Percentiles rank a stretch among this genome's conserved stretches.
Evolutionary conservation across 2,888 invertebrate species (phyloP).

Genomic region (Lissocephala sabroskyi): DNA sequence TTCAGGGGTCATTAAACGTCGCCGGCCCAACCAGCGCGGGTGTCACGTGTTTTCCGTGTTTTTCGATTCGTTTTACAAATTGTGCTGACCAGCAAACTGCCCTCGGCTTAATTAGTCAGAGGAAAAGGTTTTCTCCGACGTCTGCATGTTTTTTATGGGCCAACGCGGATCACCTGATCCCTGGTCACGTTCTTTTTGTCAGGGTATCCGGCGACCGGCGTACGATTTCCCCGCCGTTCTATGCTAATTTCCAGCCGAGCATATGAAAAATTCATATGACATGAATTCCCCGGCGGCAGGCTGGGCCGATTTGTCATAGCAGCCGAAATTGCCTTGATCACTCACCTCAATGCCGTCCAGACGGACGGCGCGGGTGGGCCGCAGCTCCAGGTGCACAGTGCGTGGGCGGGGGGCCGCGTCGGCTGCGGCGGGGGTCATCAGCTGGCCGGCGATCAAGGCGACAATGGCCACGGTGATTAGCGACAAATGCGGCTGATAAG

Average conservation of each 20-base stretch:
- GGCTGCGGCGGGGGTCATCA: neutral
- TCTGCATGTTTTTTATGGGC: too few species aligned
- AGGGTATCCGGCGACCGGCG: too few species aligned
- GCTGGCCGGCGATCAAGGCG: constrained; percentile 14
- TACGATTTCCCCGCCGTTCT: too few species aligned
- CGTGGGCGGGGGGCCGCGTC: neutral
- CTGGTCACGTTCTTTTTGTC: too few species aligned
- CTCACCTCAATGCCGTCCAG: constrained; percentile 70
- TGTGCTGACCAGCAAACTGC: neutral
- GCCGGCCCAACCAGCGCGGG: too few species aligned
- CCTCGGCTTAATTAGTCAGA: neutral
- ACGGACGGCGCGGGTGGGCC: constrained; percentile 65
- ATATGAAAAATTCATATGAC: too few species aligned
- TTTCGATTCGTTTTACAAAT: too few species aligned
- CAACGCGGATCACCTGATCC: too few species aligned
- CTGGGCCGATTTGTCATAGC: constrained; percentile 4
- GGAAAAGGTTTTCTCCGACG: neutral
- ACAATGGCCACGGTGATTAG: constrained; percentile 46
- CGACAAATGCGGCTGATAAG: constrained; percentile 32
- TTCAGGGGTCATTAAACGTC: constrained; percentile 52
- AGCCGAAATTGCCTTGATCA: too few species aligned
- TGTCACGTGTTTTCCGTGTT: too few species aligned
- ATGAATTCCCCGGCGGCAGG: neutral
- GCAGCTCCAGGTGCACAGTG: constrained; percentile 63
- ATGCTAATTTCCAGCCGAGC: too few species aligned